phyloP scores from a whole-genome alignment of 2,888 invertebrate genomes.

The Fragum whitleyi region DNA sequence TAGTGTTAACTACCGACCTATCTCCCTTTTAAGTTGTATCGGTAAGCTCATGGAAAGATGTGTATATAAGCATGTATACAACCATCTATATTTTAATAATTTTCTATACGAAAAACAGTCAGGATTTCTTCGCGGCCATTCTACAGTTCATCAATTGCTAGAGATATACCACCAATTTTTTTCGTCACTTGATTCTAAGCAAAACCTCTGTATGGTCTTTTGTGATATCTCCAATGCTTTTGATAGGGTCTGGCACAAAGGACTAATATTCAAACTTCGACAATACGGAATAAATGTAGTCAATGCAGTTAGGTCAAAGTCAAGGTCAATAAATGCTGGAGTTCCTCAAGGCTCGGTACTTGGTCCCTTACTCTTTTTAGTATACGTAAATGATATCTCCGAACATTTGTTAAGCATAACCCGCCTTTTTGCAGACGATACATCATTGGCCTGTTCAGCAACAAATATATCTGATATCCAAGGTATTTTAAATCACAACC shows the following conservation, averaged over 20 bases:
- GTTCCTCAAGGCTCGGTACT: slow-evolving; percentile 40
- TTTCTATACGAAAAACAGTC: slow-evolving; percentile 26
- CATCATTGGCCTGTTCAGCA: slow-evolving; percentile 18
- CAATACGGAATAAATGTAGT: slow-evolving; percentile 29
- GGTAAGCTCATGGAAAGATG: slow-evolving; percentile 28
- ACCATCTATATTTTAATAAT: slow-evolving; percentile 6
- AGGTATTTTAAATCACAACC: slow-evolving; percentile 23
- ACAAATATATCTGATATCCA: slow-evolving; percentile 19
- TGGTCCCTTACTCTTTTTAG: slow-evolving; percentile 35
- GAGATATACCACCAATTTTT: slow-evolving; percentile 30
- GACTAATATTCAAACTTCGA: slow-evolving; percentile 27
- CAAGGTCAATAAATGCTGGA: not conserved
- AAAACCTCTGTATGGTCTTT: slow-evolving; percentile 29
- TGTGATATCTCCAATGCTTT: slow-evolving; percentile 29
- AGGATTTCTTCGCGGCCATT: slow-evolving; percentile 24
- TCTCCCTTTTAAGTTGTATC: slow-evolving; percentile 14
- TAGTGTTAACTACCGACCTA: slow-evolving; percentile 6
- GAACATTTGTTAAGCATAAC: slow-evolving; percentile 9
- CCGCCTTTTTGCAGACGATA: slow-evolving; percentile 41
- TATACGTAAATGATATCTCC: slow-evolving; percentile 41
- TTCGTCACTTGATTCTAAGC: slow-evolving; percentile 19
- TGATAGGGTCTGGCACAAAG: slow-evolving; percentile 37
- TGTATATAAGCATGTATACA: slow-evolving; percentile 23
- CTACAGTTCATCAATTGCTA: slow-evolving; percentile 17
- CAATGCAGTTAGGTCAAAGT: not conserved